Percentiles rank a stretch among this genome's conserved stretches.
Conservation (phyloP, 1,140 invertebrate genomes). For the Caerostris darwini region DNA sequence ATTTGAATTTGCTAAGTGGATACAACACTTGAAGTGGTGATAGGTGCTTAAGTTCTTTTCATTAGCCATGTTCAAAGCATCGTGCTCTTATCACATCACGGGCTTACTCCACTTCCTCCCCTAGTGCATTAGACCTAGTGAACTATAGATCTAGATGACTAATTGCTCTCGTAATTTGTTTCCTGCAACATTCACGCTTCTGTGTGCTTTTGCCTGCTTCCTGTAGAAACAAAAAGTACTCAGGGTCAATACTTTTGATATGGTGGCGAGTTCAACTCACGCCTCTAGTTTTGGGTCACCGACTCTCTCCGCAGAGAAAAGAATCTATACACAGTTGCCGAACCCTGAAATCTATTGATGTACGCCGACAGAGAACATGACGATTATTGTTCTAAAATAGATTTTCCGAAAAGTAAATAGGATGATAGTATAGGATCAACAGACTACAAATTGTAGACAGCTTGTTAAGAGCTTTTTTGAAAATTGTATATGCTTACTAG, state of each 20-base stretch:
- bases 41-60: too few relatives aligned
- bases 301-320: conserved; percentile 24
- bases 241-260: conserved; percentile 40
- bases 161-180: conserved; percentile 43
- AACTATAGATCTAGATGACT: conserved; percentile 51
- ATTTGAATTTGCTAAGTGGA: too few relatives aligned
- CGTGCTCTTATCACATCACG: neutral
- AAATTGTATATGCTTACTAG: too few relatives aligned
- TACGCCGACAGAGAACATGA: neutral
- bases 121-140: conserved; percentile 26
- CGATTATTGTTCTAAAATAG: conserved; percentile 11
- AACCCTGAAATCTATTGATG: conserved; percentile 27
- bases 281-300: conserved; percentile 46
- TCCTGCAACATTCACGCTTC: conserved; percentile 47
- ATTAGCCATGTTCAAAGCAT: neutral
- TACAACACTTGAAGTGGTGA: too few relatives aligned
- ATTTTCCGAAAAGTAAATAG: neutral
- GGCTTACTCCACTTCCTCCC: neutral
- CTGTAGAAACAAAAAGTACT: conserved; percentile 39
- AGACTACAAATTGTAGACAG: too few relatives aligned
- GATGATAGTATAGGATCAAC: neutral
- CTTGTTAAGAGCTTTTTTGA: too few relatives aligned
- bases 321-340: neutral
- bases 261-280: neutral
- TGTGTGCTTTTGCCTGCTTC: conserved; percentile 22